Evolutionary conservation across 2,113 vertebrate species (phyloP), one percentile per base, ranked within the genome.

Genomic region (Tonatia bakeri): DNA sequence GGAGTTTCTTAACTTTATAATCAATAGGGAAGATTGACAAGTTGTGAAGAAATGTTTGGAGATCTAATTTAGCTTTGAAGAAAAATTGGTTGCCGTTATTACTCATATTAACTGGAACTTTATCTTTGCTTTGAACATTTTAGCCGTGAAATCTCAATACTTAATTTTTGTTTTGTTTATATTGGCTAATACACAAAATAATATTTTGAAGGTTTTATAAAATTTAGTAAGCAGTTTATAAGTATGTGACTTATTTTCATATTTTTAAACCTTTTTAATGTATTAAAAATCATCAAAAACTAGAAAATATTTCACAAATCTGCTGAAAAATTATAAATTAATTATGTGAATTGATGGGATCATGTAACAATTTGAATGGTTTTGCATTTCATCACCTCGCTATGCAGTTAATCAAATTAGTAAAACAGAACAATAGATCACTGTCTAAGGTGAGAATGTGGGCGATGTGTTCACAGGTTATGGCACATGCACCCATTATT

Each of bases 151-250:
- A 90, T 94, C 43, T 64, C 90, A 70, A 36, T 94, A 72, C 24
- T 67, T 88, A 40, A 80, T 86, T 93, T 87, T 89, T 73, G 69
- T 87, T 76, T 80, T 5, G 75, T 93, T 94, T 89, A 47, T 87
- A 87, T 73, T 87, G 36, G 5, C 40, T 92, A 45, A 28, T 65
- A 9, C 7, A 77, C 1, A 64, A 45, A 83, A 13, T 28, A 70
- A 59, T 85, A 79, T 77, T 95, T 81, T 84, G 36, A 95, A 82
- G 52, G 36, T 77, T 90, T 77, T 90, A 14, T 87, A 67, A 83
- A 73, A 65, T 67, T 76, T 38, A n/a, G 2, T 75, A 45, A 77
- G 5, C 0, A 67, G 12, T 90, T 61, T 90, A 75, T 19, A 64
- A 67, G 19, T 77, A 47, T 67, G 43, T 31, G 38, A 81, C 4